Percentiles rank a stretch among this genome's conserved stretches.
Conservation (phyloP, 2,888 invertebrate genomes). For the Aporophyla nigra region DNA sequence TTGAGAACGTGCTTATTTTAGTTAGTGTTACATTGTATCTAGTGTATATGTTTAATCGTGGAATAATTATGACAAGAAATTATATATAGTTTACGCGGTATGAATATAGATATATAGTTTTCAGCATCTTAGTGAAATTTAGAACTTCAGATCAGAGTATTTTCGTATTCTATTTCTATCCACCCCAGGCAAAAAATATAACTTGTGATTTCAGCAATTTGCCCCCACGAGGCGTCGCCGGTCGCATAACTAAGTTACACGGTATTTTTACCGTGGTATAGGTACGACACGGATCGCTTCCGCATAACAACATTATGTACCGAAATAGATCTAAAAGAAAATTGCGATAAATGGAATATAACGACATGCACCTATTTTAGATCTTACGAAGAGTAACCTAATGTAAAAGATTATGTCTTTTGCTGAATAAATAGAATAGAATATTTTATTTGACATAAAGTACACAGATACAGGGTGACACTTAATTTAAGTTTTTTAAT, state of each 20-base stretch:
- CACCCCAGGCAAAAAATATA: background rate
- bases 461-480: too few species aligned
- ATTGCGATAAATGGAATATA: background rate
- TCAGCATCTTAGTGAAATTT: background rate
- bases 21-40: constrained; percentile 30
- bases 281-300: constrained; percentile 6
- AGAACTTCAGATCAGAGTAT: background rate
- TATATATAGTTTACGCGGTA: background rate
- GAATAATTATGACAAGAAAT: constrained; percentile 1
- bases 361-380: background rate
- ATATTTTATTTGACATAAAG: too few species aligned
- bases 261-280: too few species aligned
- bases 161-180: background rate
- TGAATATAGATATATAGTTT: background rate
- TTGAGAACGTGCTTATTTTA: constrained; percentile 41
- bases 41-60: constrained; percentile 7
- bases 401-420: background rate
- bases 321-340: constrained; percentile 22
- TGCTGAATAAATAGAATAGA: background rate
- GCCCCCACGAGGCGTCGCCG: background rate
- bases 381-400: background rate
- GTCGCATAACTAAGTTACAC: constrained; percentile 26
- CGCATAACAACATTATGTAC: constrained; percentile 28
- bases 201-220: constrained; percentile 9
- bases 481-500: too few species aligned